Percentiles rank a stretch among this genome's conserved stretches.
Evolutionary conservation across 2,797 vertebrate species (phyloP).

Genomic region (Chelidonichthys spinosus): DNA sequence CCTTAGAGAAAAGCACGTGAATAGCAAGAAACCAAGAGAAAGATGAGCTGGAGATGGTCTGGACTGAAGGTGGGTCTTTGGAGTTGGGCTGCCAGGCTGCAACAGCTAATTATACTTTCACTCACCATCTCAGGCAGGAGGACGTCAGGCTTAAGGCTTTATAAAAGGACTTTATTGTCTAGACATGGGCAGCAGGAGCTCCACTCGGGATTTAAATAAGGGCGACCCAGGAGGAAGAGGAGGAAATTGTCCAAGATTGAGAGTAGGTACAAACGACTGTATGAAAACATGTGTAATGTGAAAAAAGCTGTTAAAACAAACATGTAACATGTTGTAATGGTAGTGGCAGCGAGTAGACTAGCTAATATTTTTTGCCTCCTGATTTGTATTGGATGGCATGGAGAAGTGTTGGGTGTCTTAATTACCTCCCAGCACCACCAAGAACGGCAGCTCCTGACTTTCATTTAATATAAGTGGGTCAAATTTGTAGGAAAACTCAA

Average conservation of each 20-base stretch:
- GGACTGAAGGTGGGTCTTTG: slow-evolving; percentile 29
- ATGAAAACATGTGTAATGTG: slow-evolving; percentile 64
- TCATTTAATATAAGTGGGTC: slow-evolving; percentile 41
- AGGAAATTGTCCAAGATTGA: slow-evolving; percentile 71
- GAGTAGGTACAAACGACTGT: slow-evolving; percentile 44
- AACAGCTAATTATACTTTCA: slow-evolving; percentile 72
- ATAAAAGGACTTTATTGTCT: slow-evolving; percentile 79
- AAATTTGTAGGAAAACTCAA: slow-evolving; percentile 20
- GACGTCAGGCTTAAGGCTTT: slow-evolving; percentile 58
- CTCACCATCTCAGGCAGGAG: slow-evolving; percentile 49
- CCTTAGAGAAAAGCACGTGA: slow-evolving; percentile 9
- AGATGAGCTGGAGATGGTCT: slow-evolving; percentile 52
- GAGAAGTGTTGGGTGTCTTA: slow-evolving; percentile 21
- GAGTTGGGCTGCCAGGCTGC: slow-evolving; percentile 22
- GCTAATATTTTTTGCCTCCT: slow-evolving; percentile 16
- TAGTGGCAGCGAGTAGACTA: background rate
- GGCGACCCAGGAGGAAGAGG: slow-evolving; percentile 50
- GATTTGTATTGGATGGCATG: slow-evolving; percentile 23
- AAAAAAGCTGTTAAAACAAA: slow-evolving; percentile 56
- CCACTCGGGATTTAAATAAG: slow-evolving; percentile 50
- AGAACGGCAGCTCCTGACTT: slow-evolving; percentile 27
- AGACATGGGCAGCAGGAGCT: slow-evolving; percentile 58
- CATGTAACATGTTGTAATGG: slow-evolving; percentile 36
- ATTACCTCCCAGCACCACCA: background rate
- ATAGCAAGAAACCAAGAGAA: slow-evolving; percentile 20